Evolutionary conservation across 1,140 invertebrate species (phyloP), one percentile per base, ranked within the genome.

Genomic region (Saccostrea glomerata): DNA sequence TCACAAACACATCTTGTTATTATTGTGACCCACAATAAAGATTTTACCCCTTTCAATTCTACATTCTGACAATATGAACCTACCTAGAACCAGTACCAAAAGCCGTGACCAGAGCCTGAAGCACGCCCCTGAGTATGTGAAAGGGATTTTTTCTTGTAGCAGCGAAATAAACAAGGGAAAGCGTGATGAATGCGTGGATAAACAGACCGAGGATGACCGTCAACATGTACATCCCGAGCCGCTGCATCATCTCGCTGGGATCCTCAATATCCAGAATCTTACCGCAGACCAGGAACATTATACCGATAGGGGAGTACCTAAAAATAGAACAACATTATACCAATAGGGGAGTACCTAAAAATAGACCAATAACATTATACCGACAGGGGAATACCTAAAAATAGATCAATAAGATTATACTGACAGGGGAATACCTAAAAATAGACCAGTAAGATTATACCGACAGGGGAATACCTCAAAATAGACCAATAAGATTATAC

Each of bases 281-380:
- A 55, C 97, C 97, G 13, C 97, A 96, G 84, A 99, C 97, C 77
- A 99, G 95, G 95, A 98, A 99, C 91, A 97, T 97, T 4, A 99
- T 98, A 91, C 98, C 98, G 36, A 99, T 94, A 0, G 98, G 98
- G 55, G 98, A 99, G 88, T 98, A 95, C 97, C 98, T 98, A 94
- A 47, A 92, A 90, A 85, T 77, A 54, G 56, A 86, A 60, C 66
- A n/a, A 36, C 2, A 36, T 36, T 36, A 36, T 36, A 36, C 30
- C 2, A 2, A 36, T 36, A 36, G 30, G 30, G 30, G 30, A 36
- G 2, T 36, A 36, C 30, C 30, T 36, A 36, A 0, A n/a, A 36
- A 36, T 36, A 1, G 84, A 99, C 97, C 77, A 99, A 95, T 95
- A 98, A 99, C 91, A 97, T 97, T 4, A 99, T 98, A 91, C 98